Base-by-base conservation (phyloP, 2,888 invertebrate genomes). In the Allacma fusca region DNA sequence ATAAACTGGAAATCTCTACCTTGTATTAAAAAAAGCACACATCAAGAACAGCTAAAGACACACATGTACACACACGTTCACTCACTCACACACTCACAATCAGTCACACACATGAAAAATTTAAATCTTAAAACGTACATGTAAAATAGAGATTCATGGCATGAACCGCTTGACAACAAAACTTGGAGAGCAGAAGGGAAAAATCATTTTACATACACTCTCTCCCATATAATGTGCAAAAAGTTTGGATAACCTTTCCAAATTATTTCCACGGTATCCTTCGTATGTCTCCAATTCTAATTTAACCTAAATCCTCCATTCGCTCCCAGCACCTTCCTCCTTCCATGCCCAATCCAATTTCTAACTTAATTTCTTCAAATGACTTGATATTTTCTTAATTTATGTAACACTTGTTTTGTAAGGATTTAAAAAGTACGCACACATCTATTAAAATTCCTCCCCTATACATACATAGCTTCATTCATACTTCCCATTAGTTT, bases 1-100 rank as follows among this genome's bases (percentile, higher is more conserved):
- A 75, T 75, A 75, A 65, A 75, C 65, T 44, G 34, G 19, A 59
- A 59, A 72, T 67, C 75, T 28, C 44, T 75, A 50, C 65, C 67
- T 64, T 67, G 43, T 59, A n/a, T 26, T 50, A 23, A 72, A 59
- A 72, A 44, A 72, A 24, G n/a, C 72, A 29, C 26, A 23, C 19
- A 72, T 72, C 72, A 72, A 40, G 40, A 40, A 23, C 21, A 62
- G 24, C 62, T 62, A 21, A 62, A 62, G 24, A 62, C 26, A 62
- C 62, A 21, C 21, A 21, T 26, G 24, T 34, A 9, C 9, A 69
- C 23, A 69, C 43, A 67, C 67, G n/a, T n/a, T 26, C 67, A 34
- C 67, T 68, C n/a, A n/a, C 34, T 70, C 68, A 34, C 68, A 34
- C 26, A 12, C 29, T 16, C 43, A 44, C 29, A 44, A 21, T 34